phyloP scores from a whole-genome alignment of 1,140 invertebrate species.

The Polypedilum vanderplanki region DNA sequence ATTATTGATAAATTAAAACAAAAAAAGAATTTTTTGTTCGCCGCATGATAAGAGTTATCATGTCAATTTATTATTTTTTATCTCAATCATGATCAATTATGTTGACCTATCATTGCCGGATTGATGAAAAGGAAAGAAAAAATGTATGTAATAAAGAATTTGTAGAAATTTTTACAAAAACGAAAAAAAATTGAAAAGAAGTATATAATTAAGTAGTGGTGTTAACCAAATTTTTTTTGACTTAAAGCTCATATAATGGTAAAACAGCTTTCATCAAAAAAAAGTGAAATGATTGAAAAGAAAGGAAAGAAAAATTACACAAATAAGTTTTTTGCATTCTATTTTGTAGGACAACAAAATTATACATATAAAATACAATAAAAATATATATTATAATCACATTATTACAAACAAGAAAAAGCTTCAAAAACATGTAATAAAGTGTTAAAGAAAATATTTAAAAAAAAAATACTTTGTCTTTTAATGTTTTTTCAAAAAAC shows the following conservation, averaged over 20 bases:
- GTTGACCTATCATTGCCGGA: neutral
- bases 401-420: constrained; percentile 3
- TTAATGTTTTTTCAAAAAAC: too few species aligned
- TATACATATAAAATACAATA: constrained; percentile 3
- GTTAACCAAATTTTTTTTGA: constrained; percentile 16
- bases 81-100: neutral
- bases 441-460: too few species aligned
- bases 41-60: neutral
- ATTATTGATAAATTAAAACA: neutral
- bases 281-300: neutral
- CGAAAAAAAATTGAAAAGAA: neutral
- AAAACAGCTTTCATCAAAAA: constrained; percentile 10
- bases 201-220: neutral
- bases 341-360: constrained; percentile 2
- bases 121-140: neutral
- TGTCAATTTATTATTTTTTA: neutral
- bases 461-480: too few species aligned
- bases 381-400: neutral
- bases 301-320: neutral
- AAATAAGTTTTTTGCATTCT: constrained; percentile 6
- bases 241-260: constrained; percentile 2
- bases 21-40: neutral
- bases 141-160: neutral
- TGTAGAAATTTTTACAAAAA: neutral
- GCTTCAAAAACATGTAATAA: neutral